Conservation (phyloP, 2,113 vertebrate species). For the Boulengeromyrus knoepffleri region DNA sequence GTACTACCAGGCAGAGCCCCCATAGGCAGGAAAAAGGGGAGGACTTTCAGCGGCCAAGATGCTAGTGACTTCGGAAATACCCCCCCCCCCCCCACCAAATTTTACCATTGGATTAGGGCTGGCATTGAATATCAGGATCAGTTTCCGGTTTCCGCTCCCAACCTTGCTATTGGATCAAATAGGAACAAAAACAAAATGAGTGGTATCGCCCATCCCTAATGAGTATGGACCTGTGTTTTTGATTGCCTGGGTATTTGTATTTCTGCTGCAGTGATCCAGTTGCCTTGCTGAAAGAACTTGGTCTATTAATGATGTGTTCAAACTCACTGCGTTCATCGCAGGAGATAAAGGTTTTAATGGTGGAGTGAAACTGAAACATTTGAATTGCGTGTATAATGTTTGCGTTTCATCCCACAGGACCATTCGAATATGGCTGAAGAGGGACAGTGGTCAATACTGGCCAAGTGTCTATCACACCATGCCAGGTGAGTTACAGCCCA, state of each 20-base stretch:
- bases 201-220: background rate
- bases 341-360: background rate
- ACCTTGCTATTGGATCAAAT: background rate
- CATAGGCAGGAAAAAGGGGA: background rate
- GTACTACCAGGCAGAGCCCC: background rate
- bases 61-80: no score
- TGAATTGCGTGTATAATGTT: background rate
- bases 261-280: background rate
- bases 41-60: no score
- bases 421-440: slow-evolving; percentile 94
- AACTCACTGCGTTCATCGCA: background rate
- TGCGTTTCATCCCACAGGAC: slow-evolving; percentile 60
- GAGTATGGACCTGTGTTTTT: background rate
- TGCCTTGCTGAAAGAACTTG: background rate
- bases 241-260: background rate
- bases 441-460: slow-evolving; percentile 97
- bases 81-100: no score
- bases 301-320: background rate
- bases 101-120: background rate
- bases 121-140: background rate
- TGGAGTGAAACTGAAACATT: background rate
- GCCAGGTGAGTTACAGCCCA: slow-evolving; percentile 68
- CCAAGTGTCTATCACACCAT: slow-evolving; percentile 88
- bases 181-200: background rate
- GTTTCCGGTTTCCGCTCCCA: background rate